phyloP scores from a whole-genome alignment of 1,140 invertebrate genomes.

The Neodiprion fabricii region DNA sequence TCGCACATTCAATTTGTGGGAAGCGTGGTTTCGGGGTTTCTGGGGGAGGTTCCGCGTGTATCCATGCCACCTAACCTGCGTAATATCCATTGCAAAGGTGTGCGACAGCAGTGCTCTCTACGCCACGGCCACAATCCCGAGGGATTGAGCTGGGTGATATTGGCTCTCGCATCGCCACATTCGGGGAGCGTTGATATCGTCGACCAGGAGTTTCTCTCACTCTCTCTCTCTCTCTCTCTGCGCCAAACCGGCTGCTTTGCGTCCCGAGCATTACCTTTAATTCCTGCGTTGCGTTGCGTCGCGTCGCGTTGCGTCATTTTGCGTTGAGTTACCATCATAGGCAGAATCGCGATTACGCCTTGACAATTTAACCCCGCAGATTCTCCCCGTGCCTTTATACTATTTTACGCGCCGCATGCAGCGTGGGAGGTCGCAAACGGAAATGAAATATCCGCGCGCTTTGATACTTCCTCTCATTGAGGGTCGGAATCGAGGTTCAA shows the following conservation, averaged over 20 bases:
- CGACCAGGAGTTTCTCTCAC: background rate
- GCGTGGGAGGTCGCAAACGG: no score
- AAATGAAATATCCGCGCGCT: no score
- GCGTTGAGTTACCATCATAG: background rate
- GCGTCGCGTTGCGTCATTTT: constrained; percentile 5
- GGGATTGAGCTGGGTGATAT: constrained; percentile 38
- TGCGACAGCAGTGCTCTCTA: constrained; percentile 11
- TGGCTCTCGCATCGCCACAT: constrained; percentile 37
- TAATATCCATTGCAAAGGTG: constrained; percentile 8
- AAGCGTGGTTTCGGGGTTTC: background rate
- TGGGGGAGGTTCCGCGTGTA: no score
- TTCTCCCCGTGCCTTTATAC: background rate
- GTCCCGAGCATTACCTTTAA: no score
- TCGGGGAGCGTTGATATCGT: constrained; percentile 32
- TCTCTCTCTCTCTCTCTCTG: background rate
- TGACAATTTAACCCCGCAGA: no score
- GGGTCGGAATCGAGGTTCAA: no score
- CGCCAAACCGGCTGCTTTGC: no score
- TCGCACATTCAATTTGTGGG: background rate
- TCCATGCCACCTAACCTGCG: background rate
- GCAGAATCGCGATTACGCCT: no score
- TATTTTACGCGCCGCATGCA: background rate
- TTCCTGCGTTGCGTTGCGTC: background rate
- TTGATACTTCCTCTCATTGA: no score
- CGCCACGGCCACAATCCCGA: constrained; percentile 36